phyloP scores from a whole-genome alignment of 2,113 vertebrate species.

The Carollia perspicillata region DNA sequence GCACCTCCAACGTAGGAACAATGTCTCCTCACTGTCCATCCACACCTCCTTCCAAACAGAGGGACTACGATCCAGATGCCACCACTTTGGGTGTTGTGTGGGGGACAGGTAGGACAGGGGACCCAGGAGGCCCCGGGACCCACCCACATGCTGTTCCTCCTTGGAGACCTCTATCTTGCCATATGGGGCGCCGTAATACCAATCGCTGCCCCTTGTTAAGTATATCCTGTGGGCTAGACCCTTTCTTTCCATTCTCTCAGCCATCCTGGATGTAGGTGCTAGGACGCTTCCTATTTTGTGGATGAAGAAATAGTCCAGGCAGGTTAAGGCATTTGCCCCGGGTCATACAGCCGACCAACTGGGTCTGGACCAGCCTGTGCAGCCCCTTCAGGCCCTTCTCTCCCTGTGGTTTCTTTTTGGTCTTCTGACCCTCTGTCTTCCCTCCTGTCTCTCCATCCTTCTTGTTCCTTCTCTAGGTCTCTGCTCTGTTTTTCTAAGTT shows the following conservation, averaged over 20 bases:
- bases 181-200: accelerated
- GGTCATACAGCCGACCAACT: not conserved
- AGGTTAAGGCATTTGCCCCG: not conserved
- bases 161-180: not conserved
- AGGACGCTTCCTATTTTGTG: not conserved
- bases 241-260: not conserved
- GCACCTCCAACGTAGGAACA: not conserved
- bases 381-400: not conserved
- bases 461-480: not conserved
- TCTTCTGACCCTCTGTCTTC: not conserved
- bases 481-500: not conserved
- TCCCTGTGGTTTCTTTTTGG: not conserved
- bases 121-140: not conserved
- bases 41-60: not conserved
- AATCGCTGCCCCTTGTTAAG: not conserved
- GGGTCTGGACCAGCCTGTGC: not conserved
- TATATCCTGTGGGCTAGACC: accelerated
- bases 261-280: too few relatives aligned
- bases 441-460: not conserved
- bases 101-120: not conserved
- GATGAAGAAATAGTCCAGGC: not conserved
- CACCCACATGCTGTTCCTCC: not conserved
- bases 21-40: not conserved
- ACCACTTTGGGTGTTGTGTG: accelerated
- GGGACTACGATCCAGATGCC: not conserved